These are phyloP conservation scores for Watersipora subatra DNA, from an alignment of 1,140 invertebrate genomes.

Conservation along the genomic window DNA sequence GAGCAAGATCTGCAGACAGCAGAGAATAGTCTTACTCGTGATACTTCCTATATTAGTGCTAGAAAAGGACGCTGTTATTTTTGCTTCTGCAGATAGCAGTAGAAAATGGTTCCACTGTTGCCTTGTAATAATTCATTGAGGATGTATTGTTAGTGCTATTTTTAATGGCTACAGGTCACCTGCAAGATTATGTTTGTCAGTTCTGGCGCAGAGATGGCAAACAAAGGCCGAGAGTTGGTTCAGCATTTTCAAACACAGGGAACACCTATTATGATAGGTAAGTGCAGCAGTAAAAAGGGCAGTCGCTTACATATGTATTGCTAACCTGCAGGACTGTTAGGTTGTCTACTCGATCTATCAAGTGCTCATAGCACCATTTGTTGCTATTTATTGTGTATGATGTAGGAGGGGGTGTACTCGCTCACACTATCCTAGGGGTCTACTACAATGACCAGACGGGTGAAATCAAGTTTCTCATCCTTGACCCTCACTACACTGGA, in stretches of 20 bases:
- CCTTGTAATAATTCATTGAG: no score
- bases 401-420: slow-evolving; percentile 82
- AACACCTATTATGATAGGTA: slow-evolving; percentile 86
- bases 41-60: no score
- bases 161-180: slow-evolving; percentile 51
- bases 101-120: no score
- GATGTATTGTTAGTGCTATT: no score
- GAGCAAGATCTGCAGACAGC: no score
- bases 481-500: slow-evolving; percentile 96
- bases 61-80: no score
- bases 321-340: no score
- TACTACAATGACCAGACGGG: slow-evolving; percentile 63
- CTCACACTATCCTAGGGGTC: slow-evolving; percentile 92
- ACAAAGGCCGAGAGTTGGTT: slow-evolving; percentile 62
- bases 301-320: no score
- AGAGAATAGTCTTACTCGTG: no score
- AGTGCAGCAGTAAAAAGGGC: background rate
- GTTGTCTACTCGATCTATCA: no score
- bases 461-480: slow-evolving; percentile 72
- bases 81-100: no score
- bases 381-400: background rate
- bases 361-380: background rate
- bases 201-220: slow-evolving; percentile 67
- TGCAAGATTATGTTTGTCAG: slow-evolving; percentile 71
- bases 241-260: slow-evolving; percentile 84